Conservation (phyloP, 2,888 invertebrate genomes). For the Congeria kusceri region DNA sequence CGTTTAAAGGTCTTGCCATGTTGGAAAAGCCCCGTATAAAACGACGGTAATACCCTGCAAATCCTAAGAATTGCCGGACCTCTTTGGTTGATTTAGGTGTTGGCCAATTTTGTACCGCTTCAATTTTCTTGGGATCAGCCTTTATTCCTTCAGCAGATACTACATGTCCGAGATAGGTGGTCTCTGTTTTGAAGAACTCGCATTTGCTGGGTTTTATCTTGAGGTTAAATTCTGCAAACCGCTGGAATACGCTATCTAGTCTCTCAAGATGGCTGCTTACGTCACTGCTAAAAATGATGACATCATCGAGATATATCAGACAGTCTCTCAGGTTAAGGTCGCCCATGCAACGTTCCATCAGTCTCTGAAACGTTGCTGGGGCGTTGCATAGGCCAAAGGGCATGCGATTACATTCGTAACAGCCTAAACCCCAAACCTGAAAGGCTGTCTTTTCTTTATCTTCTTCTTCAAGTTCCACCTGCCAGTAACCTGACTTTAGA, state of each 20-base stretch:
- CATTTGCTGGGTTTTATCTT: conserved; percentile 21
- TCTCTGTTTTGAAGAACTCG: conserved; percentile 19
- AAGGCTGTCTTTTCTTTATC: conserved; percentile 31
- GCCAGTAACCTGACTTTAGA: too few relatives aligned
- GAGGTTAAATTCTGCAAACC: conserved; percentile 4
- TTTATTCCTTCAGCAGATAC: conserved; percentile 22
- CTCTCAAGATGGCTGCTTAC: conserved; percentile 17
- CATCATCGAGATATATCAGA: conserved; percentile 21
- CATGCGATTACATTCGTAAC: conserved; percentile 8
- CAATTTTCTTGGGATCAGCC: conserved; percentile 27
- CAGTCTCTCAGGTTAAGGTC: too few relatives aligned
- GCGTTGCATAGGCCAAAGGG: too few relatives aligned
- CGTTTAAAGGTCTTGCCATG: conserved; percentile 1
- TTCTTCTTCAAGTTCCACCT: conserved; percentile 14
- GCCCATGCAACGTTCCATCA: conserved; percentile 29
- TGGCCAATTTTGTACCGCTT: conserved; percentile 29
- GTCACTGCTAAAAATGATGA: conserved; percentile 15
- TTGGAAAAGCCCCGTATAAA: conserved; percentile 15
- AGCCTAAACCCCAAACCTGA: conserved; percentile 18
- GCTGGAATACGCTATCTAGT: conserved; percentile 15
- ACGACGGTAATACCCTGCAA: conserved; percentile 24
- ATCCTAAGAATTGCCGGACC: conserved; percentile 16
- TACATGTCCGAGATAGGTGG: conserved; percentile 27
- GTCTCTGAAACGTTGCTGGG: conserved; percentile 25
- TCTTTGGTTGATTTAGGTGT: conserved; percentile 10